Base-by-base conservation (phyloP, 2,888 invertebrate species). In the Prosopocoilus inquinatus region DNA sequence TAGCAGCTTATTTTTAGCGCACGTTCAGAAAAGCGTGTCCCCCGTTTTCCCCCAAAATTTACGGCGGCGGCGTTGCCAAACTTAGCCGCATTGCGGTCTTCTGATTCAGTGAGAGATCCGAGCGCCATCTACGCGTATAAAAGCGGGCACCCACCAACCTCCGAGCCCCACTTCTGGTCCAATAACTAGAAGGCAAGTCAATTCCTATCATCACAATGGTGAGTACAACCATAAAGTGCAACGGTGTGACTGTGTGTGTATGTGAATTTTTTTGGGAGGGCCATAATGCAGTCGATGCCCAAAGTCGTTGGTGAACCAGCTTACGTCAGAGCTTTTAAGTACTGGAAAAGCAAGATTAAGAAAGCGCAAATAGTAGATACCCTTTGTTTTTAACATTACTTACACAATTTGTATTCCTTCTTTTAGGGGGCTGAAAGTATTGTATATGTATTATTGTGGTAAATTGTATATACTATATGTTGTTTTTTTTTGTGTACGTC, bases 51-150 rank as follows among this genome's bases (percentile, higher is more conserved):
- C 13, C 32, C 41, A 43, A 50, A 43, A 41, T 41, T 16, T 33
- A 5, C 13, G 15, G 45, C n/a, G 28, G 44, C 41, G 41, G 47
- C 57, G 60, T 60, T 61, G 64, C 64, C 64, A 63, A 63, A 64
- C 49, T 64, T 64, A 58, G 54, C 35, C 20, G 43, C 48, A 36
- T 48, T 48, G 33, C 16, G n/a, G 43, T 34, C 45, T 34, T 15
- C 32, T 20, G 32, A 39, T 48, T 47, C 69, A 70, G 36, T 34
- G 49, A 46, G 39, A 47, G 11, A 57, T 63, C 57, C 73, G 79
- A 81, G 85, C 87, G 87, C 86, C 87, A 85, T 86, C 87, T 87
- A 80, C 82, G 80, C 81, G 81, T 85, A 86, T 87, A 87, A 87
- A 87, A 87, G 84, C 82, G 82, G 82, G 80, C 80, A 79, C 80